Base-by-base conservation (phyloP, 2,113 vertebrate species). In the Corythaixoides concolor region DNA sequence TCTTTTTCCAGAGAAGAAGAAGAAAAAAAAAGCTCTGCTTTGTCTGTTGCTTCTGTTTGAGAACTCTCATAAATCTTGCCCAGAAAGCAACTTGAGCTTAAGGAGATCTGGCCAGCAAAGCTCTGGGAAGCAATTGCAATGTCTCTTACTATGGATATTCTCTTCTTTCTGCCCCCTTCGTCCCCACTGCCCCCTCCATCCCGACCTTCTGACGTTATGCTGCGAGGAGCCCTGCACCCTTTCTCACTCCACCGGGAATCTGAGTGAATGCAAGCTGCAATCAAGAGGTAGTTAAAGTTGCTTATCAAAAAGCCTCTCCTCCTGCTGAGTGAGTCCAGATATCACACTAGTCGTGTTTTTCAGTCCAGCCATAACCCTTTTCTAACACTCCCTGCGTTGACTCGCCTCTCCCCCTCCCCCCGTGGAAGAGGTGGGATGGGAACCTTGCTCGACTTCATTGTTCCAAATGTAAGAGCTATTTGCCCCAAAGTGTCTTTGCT, bases 371-470 rank as follows among this genome's bases (percentile, higher is more conserved):
- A 86, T 94, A 95, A 86, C 68, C 86, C 85, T 56, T 82, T 41
- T 17, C 74, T 47, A 62, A 22, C 90, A 19, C 62, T 75, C 15
- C 62, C 66, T 80, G 53, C 3, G 7, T 4, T 72, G 81, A 62
- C 74, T 93, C 24, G n/a, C 78, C 59, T 89, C 80, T 90, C 83
- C 90, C 92, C 90, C 89, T 94, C 80, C 80, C 93, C 94, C 96
- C 87, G 35, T 91, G 90, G 74, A 97, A 97, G 95, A 94, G 95
- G 90, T 94, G 93, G 81, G 95, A 97, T 97, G 94, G 92, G 96
- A 97, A 97, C 96, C 97, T 97, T 97, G 97, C 84, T 97, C 81
- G 94, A 97, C 97, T 97, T 97, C 97, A 98, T 98, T 98, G 97
- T 98, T 97, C 96, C 83, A 93, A 97, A 97, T 97, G 96, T 98